These are phyloP conservation scores for Lasioglossum oenotherae DNA, from an alignment of 2,888 invertebrate species.

Conservation along the genomic window DNA sequence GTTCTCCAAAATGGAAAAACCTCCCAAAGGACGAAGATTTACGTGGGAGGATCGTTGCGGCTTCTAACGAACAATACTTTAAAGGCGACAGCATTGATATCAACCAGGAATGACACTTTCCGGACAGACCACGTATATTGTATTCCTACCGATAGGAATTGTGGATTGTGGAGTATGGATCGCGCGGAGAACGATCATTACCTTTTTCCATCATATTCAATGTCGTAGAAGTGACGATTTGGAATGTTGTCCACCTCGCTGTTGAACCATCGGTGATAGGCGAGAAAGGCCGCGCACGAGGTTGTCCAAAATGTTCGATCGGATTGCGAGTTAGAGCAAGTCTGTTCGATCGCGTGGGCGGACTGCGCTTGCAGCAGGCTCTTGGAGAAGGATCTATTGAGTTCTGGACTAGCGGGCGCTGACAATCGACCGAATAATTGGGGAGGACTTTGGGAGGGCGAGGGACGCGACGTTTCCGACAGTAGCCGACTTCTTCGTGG, in stretches of 20 bases:
- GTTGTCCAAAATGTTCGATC: conserved; percentile 82
- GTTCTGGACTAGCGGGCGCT: conserved; percentile 82
- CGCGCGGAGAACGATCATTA: conserved; percentile 49
- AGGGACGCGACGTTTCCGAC: conserved; percentile 85
- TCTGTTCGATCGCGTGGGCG: conserved; percentile 13
- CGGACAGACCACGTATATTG: too few species aligned
- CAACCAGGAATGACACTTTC: too few species aligned
- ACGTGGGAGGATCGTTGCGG: too few species aligned
- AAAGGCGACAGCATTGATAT: too few species aligned
- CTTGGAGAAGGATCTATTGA: conserved; percentile 80
- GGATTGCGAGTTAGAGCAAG: conserved; percentile 57
- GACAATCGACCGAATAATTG: conserved; percentile 78
- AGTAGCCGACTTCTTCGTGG: conserved; percentile 84
- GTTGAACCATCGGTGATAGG: conserved; percentile 85
- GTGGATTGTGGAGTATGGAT: neutral
- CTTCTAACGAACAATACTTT: too few species aligned
- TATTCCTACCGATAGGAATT: too few species aligned
- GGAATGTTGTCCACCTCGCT: conserved; percentile 76
- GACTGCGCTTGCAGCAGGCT: conserved; percentile 50
- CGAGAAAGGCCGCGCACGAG: conserved; percentile 81
- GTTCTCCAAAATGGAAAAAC: too few species aligned
- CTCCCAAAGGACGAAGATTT: too few species aligned
- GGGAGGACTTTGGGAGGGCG: conserved; percentile 84
- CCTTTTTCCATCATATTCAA: conserved; percentile 81
- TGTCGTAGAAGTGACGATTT: conserved; percentile 69